phyloP scores from a whole-genome alignment of 2,888 invertebrate species.

The Diarsia dahlii region DNA sequence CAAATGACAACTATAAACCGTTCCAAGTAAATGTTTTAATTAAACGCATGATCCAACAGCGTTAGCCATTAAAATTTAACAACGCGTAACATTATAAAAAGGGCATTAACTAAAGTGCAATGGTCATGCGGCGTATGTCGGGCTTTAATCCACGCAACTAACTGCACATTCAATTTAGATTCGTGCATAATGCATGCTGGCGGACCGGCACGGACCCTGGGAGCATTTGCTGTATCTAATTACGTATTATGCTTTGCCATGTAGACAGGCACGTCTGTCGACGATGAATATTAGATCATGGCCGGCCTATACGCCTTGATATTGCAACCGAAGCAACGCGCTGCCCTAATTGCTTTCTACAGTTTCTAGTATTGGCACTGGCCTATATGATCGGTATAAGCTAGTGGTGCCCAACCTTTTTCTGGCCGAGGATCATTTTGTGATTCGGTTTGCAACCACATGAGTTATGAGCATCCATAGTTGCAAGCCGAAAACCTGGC shows the following conservation, averaged over 20 bases:
- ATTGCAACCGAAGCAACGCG: constrained; percentile 74
- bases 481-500: background rate
- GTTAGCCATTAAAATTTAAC: constrained; percentile 44
- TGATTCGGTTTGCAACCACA: background rate
- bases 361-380: constrained; percentile 42
- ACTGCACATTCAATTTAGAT: constrained; percentile 89
- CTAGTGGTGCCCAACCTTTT: background rate
- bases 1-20: constrained; percentile 14
- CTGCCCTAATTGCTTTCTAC: constrained; percentile 78
- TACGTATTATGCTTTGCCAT: constrained; percentile 89
- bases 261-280: constrained; percentile 85
- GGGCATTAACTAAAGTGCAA: constrained; percentile 66
- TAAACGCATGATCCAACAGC: constrained; percentile 42
- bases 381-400: constrained; percentile 13
- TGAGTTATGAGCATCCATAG: background rate
- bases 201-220: constrained; percentile 77
- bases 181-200: constrained; percentile 88
- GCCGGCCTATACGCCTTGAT: constrained; percentile 81
- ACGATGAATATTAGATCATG: constrained; percentile 89
- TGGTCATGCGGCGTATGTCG: constrained; percentile 70
- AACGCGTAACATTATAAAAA: constrained; percentile 62
- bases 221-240: constrained; percentile 89
- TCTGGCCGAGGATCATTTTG: background rate
- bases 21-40: constrained; percentile 36
- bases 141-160: constrained; percentile 82